Evolutionary conservation across 2,113 vertebrate species (phyloP).

Genomic region (Condylura cristata): DNA sequence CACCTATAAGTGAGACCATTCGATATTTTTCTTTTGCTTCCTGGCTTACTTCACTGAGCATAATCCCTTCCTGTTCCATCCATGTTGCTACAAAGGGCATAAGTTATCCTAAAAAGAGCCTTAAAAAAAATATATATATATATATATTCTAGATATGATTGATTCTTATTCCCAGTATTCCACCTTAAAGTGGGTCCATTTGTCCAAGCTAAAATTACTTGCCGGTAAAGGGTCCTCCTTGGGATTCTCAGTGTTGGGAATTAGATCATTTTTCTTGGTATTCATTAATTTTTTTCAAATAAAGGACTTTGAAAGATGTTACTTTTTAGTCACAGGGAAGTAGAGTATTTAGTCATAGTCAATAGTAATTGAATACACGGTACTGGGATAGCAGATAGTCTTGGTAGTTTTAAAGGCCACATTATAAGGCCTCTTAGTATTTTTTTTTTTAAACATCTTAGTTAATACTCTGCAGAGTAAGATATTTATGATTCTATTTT

Average conservation of each 20-base stretch:
- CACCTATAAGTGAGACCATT: too few species aligned
- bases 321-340: background rate
- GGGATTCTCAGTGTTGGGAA: background rate
- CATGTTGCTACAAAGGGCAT: too few species aligned
- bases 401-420: slow-evolving; percentile 21
- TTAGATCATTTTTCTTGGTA: background rate
- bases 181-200: background rate
- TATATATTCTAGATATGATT: too few species aligned
- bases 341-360: background rate
- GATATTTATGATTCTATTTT: background rate
- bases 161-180: background rate
- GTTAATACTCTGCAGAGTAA: background rate
- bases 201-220: background rate
- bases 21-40: too few species aligned
- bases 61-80: too few species aligned
- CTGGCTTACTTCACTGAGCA: too few species aligned
- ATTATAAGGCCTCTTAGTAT: background rate
- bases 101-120: too few species aligned
- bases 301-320: background rate
- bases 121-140: too few species aligned
- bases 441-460: background rate
- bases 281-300: background rate
- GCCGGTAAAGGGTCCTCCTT: background rate
- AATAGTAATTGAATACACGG: background rate
- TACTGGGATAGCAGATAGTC: background rate